A percentile compares a stretch with the other conserved stretches of the same genome.
Evolutionary conservation across 2,888 invertebrate genomes (phyloP).

Genomic region (Parnassius mnemosyne): DNA sequence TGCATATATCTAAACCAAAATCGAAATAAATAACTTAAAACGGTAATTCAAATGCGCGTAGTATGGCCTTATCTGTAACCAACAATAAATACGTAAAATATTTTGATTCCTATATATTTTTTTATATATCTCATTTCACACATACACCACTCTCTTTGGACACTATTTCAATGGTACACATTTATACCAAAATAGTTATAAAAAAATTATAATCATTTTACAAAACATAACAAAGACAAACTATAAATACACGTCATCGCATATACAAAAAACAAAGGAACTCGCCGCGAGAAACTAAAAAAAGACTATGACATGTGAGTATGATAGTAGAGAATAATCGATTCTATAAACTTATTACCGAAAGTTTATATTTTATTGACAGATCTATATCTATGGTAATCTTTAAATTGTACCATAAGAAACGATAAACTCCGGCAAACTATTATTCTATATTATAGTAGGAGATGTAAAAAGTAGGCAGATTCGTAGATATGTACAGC

Average conservation of each 20-base stretch:
- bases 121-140: slow-evolving; percentile 44
- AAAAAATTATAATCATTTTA: slow-evolving; percentile 27
- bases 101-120: slow-evolving; percentile 40
- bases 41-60: slow-evolving; percentile 51
- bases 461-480: neutral
- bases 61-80: slow-evolving; percentile 60
- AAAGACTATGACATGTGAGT: slow-evolving; percentile 13
- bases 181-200: slow-evolving; percentile 39
- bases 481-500: slow-evolving; percentile 16
- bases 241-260: slow-evolving; percentile 14
- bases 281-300: slow-evolving; percentile 3
- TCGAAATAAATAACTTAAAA: slow-evolving; percentile 46
- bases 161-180: slow-evolving; percentile 62
- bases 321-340: slow-evolving; percentile 11
- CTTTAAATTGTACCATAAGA: neutral
- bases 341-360: neutral
- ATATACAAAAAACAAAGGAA: slow-evolving; percentile 15
- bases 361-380: neutral
- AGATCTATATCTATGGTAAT: slow-evolving; percentile 16
- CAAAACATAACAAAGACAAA: slow-evolving; percentile 27
- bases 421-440: neutral
- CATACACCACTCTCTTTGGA: slow-evolving; percentile 62
- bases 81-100: slow-evolving; percentile 64
- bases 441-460: neutral
- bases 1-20: slow-evolving; percentile 31